Evolutionary conservation across 1,140 invertebrate genomes (phyloP).

Genomic region (Heliothis virescens): DNA sequence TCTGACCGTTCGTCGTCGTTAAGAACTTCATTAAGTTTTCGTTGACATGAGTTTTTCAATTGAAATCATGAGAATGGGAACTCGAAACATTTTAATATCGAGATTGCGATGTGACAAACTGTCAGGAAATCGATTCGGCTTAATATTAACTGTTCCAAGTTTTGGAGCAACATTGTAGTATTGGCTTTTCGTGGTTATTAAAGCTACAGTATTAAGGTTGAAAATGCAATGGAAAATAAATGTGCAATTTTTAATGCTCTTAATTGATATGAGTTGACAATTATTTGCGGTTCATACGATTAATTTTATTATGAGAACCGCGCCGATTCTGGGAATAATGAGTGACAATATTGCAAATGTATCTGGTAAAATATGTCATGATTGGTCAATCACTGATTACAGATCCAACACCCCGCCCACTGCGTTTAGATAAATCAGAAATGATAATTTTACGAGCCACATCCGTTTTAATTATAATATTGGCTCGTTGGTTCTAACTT

Average conservation of each 20-base stretch:
- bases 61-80: constrained; percentile 65
- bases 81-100: constrained; percentile 69
- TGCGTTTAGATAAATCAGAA: constrained; percentile 66
- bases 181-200: constrained; percentile 1
- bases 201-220: constrained; percentile 8
- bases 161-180: constrained; percentile 14
- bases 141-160: constrained; percentile 46
- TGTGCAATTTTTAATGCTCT: not conserved
- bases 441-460: constrained; percentile 70
- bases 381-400: constrained; percentile 52
- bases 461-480: constrained; percentile 76
- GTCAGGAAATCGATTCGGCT: constrained; percentile 65
- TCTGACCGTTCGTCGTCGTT: constrained; percentile 71
- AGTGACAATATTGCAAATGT: constrained; percentile 15
- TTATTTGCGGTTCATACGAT: constrained; percentile 46
- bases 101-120: constrained; percentile 69
- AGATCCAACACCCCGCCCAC: constrained; percentile 64
- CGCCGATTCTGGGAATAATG: constrained; percentile 34
- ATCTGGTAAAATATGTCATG: constrained; percentile 51
- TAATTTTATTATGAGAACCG: constrained; percentile 43
- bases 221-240: constrained; percentile 1
- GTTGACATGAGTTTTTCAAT: constrained; percentile 69
- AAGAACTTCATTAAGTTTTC: constrained; percentile 79
- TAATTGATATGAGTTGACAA: constrained; percentile 49
- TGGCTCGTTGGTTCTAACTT: constrained; percentile 29